Conservation (phyloP, 2,888 invertebrate species). For the Mycogona germanica region DNA sequence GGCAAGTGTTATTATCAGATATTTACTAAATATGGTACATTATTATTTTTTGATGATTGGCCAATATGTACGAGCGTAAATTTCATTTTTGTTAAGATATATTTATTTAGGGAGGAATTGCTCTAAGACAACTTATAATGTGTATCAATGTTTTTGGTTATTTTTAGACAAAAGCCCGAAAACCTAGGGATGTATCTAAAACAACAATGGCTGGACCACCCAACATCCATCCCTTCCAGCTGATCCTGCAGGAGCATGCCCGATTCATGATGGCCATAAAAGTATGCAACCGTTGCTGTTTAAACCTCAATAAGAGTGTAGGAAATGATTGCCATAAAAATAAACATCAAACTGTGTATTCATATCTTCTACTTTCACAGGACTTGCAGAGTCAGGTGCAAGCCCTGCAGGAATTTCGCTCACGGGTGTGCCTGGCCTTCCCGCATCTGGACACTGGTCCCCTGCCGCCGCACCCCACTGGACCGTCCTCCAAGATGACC, state of each 20-base stretch:
- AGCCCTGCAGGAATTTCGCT: conserved; percentile 77
- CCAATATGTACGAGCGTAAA: no score
- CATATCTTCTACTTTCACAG: no score
- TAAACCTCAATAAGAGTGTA: neutral
- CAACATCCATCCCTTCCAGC: conserved; percentile 42
- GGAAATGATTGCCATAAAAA: neutral
- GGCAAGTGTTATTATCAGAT: no score
- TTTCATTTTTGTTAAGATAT: no score
- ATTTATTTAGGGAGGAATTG: neutral
- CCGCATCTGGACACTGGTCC: conserved; percentile 52
- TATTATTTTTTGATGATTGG: no score
- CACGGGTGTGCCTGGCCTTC: conserved; percentile 88
- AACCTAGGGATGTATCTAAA: neutral
- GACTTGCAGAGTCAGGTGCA: conserved; percentile 90
- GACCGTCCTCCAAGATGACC: neutral
- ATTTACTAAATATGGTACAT: no score
- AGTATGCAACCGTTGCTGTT: conserved; percentile 32
- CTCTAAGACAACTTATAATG: neutral
- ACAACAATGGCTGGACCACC: conserved; percentile 3
- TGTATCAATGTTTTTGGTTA: neutral
- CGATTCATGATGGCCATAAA: conserved; percentile 74
- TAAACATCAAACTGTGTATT: neutral
- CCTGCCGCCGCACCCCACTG: neutral
- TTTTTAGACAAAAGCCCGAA: neutral
- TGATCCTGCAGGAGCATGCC: conserved; percentile 75